These are phyloP conservation scores for Entomyzon cyanotis DNA, from an alignment of 2,113 vertebrate species.

Conservation along the genomic window DNA sequence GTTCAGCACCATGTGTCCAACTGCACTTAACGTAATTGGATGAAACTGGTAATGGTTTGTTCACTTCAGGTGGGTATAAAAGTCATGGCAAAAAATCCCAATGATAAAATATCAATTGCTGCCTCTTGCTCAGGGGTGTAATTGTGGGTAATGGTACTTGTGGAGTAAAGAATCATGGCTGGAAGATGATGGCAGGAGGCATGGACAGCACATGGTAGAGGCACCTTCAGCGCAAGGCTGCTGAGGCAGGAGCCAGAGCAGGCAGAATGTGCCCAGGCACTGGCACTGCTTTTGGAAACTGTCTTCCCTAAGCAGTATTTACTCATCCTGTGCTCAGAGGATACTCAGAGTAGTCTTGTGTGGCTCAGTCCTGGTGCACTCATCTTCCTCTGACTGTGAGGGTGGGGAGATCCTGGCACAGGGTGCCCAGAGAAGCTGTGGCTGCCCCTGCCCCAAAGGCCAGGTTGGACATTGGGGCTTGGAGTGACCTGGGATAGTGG, in stretches of 20 bases:
- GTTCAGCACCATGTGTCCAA: neutral
- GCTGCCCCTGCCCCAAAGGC: neutral
- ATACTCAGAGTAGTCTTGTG: fast-evolving
- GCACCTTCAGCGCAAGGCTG: neutral
- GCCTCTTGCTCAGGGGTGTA: neutral
- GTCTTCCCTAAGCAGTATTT: neutral
- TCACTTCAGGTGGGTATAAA: slow-evolving; percentile 34
- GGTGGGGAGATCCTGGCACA: fast-evolving
- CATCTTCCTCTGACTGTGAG: neutral
- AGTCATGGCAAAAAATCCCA: neutral
- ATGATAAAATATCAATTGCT: neutral
- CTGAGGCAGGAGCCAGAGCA: neutral
- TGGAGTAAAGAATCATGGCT: neutral
- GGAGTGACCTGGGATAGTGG: neutral
- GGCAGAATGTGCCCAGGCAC: neutral
- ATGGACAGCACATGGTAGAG: neutral
- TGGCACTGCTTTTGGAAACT: neutral
- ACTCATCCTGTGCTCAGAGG: neutral
- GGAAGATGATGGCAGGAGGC: neutral
- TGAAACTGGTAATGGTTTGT: slow-evolving; percentile 24
- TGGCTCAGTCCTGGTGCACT: neutral
- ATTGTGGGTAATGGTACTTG: neutral
- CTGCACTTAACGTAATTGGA: slow-evolving; percentile 39
- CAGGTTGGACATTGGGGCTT: fast-evolving
- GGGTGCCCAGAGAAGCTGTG: neutral